phyloP scores from a whole-genome alignment of 2,113 vertebrate genomes.

The Amblyornis subalaris region DNA sequence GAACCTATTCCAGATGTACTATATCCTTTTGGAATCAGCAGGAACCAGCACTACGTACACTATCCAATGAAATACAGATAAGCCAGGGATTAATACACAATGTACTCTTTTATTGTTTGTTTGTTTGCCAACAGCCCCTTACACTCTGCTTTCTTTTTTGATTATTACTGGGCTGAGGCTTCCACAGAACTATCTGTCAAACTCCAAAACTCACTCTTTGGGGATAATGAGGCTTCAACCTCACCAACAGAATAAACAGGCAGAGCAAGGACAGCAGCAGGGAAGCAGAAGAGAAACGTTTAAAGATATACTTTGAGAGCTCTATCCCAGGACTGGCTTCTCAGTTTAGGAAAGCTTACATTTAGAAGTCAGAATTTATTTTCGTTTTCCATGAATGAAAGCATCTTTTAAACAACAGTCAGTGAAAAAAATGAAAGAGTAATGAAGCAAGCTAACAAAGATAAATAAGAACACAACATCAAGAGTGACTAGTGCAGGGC shows the following conservation, averaged over 20 bases:
- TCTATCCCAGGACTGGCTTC: neutral
- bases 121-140: neutral
- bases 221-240: neutral
- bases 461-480: neutral
- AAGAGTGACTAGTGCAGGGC: neutral
- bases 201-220: neutral
- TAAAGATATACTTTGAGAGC: neutral
- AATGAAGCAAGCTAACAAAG: neutral
- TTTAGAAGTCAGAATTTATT: neutral
- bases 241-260: neutral
- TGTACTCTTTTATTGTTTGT: neutral
- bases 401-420: neutral
- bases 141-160: neutral
- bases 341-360: neutral
- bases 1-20: neutral
- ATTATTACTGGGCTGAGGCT: neutral
- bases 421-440: neutral
- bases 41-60: rapidly evolving
- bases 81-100: neutral
- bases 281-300: neutral
- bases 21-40: neutral
- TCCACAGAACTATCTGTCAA: neutral
- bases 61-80: neutral
- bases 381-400: neutral
- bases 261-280: neutral